Conservation (phyloP, 2,797 vertebrate species). For the Chrysolophus pictus region DNA sequence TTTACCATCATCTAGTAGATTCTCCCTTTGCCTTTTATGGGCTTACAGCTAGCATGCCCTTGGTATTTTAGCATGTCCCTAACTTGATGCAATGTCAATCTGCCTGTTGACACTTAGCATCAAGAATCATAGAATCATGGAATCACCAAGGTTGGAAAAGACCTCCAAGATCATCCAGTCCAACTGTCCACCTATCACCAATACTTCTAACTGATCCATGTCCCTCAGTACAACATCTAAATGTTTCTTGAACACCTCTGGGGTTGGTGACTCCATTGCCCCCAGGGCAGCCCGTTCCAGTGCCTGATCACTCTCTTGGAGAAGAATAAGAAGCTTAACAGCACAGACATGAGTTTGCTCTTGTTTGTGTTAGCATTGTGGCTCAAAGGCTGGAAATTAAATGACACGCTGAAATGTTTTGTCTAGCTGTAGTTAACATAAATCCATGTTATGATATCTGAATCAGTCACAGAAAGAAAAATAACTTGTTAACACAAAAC, state of each 20-base stretch:
- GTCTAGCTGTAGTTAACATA: background rate
- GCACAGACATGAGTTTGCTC: background rate
- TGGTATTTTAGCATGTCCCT: background rate
- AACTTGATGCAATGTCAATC: background rate
- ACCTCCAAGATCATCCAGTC: too few species aligned
- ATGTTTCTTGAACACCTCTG: too few species aligned
- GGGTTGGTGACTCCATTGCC: too few species aligned
- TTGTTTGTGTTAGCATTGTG: background rate
- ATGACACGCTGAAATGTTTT: background rate
- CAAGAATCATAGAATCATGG: background rate
- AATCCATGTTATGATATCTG: background rate
- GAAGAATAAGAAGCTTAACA: background rate
- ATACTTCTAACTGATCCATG: too few species aligned
- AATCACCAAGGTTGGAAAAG: too few species aligned
- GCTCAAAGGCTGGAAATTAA: background rate
- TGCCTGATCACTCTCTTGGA: too few species aligned
- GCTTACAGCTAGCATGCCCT: background rate
- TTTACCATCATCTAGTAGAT: background rate
- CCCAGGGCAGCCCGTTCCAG: too few species aligned
- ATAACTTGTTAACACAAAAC: background rate
- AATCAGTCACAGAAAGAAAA: background rate
- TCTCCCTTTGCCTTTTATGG: background rate
- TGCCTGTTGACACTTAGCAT: background rate
- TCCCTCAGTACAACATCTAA: too few species aligned
- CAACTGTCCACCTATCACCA: too few species aligned